Conservation (phyloP, 2,888 invertebrate genomes). For the Panzeria rudis region DNA sequence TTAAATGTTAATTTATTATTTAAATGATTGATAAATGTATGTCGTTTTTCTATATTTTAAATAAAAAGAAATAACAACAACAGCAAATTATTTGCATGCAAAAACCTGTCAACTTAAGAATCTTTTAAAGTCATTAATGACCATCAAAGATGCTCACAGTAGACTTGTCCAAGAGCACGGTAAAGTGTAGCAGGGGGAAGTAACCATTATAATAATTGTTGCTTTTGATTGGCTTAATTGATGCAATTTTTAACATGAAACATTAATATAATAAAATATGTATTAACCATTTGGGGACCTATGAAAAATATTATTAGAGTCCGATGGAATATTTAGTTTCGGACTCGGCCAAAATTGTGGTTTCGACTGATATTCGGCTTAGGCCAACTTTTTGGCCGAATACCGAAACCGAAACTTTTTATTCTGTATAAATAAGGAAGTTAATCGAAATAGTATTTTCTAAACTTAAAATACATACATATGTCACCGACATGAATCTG, state of each 20-base stretch:
- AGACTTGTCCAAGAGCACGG: not conserved
- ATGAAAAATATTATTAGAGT: too few species aligned
- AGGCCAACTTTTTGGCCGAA: too few species aligned
- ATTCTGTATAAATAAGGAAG: too few species aligned
- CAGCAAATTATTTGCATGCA: slow-evolving; percentile 50
- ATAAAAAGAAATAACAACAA: slow-evolving; percentile 11
- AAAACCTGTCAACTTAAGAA: slow-evolving; percentile 64
- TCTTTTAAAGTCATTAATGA: slow-evolving; percentile 65
- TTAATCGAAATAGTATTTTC: too few species aligned
- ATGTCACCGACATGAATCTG: too few species aligned
- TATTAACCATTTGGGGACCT: slow-evolving; percentile 9
- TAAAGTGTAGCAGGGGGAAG: slow-evolving; percentile 40
- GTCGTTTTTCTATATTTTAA: slow-evolving; percentile 57
- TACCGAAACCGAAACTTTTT: too few species aligned
- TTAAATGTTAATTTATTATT: slow-evolving; percentile 55
- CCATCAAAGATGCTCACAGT: slow-evolving; percentile 32
- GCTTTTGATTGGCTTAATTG: slow-evolving; percentile 40
- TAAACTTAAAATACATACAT: too few species aligned
- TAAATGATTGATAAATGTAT: slow-evolving; percentile 68
- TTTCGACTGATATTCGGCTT: too few species aligned
- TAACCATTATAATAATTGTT: slow-evolving; percentile 37
- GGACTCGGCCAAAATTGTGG: too few species aligned
- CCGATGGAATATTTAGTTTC: too few species aligned
- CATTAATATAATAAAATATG: not conserved
- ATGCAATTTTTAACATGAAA: slow-evolving; percentile 24